These are phyloP conservation scores for Myrmecobius fasciatus DNA, from an alignment of 2,113 vertebrate genomes.

Conservation along the genomic window DNA sequence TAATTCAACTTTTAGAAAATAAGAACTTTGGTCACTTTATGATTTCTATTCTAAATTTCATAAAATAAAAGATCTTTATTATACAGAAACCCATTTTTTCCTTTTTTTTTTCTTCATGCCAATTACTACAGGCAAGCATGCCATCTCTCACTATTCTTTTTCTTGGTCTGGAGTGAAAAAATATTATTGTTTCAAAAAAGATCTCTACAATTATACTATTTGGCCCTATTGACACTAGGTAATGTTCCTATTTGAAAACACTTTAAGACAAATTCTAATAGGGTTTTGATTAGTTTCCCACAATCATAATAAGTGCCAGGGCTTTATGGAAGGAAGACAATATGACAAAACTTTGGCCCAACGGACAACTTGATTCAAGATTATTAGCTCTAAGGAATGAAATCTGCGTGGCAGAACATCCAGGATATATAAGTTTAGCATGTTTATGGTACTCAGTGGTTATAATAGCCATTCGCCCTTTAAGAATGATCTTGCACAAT, in stretches of 20 bases:
- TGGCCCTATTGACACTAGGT: neutral
- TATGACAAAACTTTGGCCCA: slow-evolving; percentile 15
- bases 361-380: slow-evolving; percentile 20
- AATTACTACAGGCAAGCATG: neutral
- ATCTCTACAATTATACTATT: neutral
- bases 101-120: neutral
- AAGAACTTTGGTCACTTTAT: slow-evolving; percentile 63
- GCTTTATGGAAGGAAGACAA: slow-evolving; percentile 11
- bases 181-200: slow-evolving; percentile 27
- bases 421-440: slow-evolving; percentile 4
- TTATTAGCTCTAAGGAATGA: slow-evolving; percentile 4
- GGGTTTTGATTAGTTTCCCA: slow-evolving; percentile 23
- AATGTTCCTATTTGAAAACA: slow-evolving; percentile 25
- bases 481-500: slow-evolving; percentile 37
- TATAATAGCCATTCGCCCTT: neutral
- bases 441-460: slow-evolving; percentile 22
- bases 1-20: slow-evolving; percentile 65
- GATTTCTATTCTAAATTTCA: slow-evolving; percentile 61
- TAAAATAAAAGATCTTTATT: slow-evolving; percentile 65
- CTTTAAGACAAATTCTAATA: slow-evolving; percentile 5
- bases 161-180: slow-evolving; percentile 31
- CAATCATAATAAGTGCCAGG: neutral
- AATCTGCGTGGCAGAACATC: neutral
- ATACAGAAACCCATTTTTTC: neutral
- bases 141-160: slow-evolving; percentile 9